Percentiles rank a stretch among this genome's conserved stretches.
Conservation (phyloP, 2,888 invertebrate genomes). For the Hanleya hanleyi region DNA sequence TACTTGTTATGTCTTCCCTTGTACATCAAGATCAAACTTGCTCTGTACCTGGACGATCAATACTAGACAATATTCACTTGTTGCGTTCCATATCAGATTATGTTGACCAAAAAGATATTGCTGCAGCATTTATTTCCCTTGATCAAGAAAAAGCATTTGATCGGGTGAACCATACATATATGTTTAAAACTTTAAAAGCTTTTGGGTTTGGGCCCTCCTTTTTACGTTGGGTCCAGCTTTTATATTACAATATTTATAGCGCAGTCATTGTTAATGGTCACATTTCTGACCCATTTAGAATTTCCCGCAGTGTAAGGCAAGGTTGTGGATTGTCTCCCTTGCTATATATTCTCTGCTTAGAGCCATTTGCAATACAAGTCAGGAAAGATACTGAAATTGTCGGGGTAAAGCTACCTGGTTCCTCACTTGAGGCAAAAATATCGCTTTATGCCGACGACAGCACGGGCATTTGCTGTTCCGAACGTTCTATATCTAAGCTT, state of each 20-base stretch:
- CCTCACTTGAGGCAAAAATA: conserved; percentile 3
- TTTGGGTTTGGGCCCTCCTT: conserved; percentile 43
- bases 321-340: conserved; percentile 12
- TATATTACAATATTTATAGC: conserved; percentile 26
- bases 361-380: conserved; percentile 5
- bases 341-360: conserved; percentile 9
- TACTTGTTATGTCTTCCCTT: conserved; percentile 26
- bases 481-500: background rate
- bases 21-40: conserved; percentile 41
- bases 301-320: conserved; percentile 13
- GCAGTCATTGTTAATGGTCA: background rate
- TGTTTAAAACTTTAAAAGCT: conserved; percentile 33
- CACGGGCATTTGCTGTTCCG: conserved; percentile 9
- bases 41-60: conserved; percentile 38
- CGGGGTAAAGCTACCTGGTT: conserved; percentile 24
- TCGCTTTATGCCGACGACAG: conserved; percentile 19
- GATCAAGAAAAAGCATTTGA: conserved; percentile 51
- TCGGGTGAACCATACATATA: conserved; percentile 37
- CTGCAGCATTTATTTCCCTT: conserved; percentile 34
- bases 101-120: conserved; percentile 36
- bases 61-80: conserved; percentile 42
- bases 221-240: conserved; percentile 37
- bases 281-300: background rate
- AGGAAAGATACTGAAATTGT: conserved; percentile 8
- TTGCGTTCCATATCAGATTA: conserved; percentile 36